These are phyloP conservation scores for Phycodurus eques DNA, from an alignment of 2,113 vertebrate genomes.

Conservation along the genomic window DNA sequence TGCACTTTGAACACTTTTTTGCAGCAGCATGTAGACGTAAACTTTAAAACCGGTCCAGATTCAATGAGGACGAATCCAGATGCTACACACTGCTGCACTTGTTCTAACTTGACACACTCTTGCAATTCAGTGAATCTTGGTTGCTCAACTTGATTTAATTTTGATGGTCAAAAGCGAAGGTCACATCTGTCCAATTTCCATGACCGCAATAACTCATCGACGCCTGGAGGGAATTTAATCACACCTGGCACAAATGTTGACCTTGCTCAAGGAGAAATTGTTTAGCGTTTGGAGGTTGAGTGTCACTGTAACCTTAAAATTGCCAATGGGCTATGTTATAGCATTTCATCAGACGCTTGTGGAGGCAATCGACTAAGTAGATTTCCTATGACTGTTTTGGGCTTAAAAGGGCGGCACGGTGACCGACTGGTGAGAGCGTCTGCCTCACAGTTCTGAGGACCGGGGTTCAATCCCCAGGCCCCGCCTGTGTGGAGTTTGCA, in stretches of 20 bases:
- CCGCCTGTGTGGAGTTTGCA: too few species aligned
- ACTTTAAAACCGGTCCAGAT: neutral
- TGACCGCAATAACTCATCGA: neutral
- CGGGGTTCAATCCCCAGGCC: too few species aligned
- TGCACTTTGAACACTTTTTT: neutral
- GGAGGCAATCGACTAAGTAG: neutral
- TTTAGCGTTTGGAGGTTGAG: neutral
- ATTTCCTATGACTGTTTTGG: too few species aligned
- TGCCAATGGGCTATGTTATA: neutral
- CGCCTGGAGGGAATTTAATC: neutral
- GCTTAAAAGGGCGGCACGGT: too few species aligned
- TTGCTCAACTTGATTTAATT: neutral
- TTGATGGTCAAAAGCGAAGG: neutral
- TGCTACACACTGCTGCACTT: too few species aligned
- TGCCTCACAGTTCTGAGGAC: too few species aligned
- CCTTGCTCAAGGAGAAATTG: neutral
- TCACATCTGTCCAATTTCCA: conserved; percentile 6
- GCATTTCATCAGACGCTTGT: neutral
- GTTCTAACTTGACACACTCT: neutral
- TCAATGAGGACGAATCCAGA: too few species aligned
- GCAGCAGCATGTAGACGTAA: neutral
- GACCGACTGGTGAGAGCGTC: too few species aligned
- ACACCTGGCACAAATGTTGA: conserved; percentile 1
- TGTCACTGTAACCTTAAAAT: neutral
- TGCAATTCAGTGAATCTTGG: neutral